Percentiles rank a stretch among this genome's conserved stretches.
phyloP scores from a whole-genome alignment of 2,888 invertebrate species.

The Harpalus rubripes region DNA sequence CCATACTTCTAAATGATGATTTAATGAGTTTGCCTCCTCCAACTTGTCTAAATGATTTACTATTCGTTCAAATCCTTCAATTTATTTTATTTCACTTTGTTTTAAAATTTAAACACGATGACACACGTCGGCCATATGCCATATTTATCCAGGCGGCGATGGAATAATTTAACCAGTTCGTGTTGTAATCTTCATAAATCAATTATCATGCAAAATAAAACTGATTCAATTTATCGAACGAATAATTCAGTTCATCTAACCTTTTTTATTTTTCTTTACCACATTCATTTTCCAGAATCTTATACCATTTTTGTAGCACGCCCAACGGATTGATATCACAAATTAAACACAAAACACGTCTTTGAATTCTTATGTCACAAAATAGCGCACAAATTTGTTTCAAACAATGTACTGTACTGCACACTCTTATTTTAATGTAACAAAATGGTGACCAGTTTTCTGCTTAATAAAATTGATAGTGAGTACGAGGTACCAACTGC shows the following conservation, averaged over 20 bases:
- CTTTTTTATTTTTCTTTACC: conserved; percentile 4
- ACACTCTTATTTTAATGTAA: not conserved
- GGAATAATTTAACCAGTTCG: not conserved
- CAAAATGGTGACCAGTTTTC: not conserved
- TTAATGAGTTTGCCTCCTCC: not conserved
- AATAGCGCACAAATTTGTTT: not conserved
- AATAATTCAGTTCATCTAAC: conserved; percentile 3
- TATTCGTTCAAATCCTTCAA: not conserved
- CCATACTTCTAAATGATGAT: conserved; percentile 8
- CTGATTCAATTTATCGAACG: not conserved
- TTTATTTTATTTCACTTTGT: not conserved
- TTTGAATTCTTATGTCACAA: not conserved
- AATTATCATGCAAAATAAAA: not conserved
- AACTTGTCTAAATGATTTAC: not conserved
- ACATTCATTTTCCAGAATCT: not conserved
- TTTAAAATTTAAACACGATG: not conserved
- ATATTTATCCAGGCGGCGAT: not conserved
- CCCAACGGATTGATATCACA: not conserved
- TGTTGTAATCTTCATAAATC: not conserved
- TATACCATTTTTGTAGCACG: no score
- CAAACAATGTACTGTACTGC: not conserved
- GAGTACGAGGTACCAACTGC: not conserved
- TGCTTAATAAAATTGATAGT: not conserved
- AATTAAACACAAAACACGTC: not conserved
- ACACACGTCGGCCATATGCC: not conserved